Percentiles rank a stretch among this genome's conserved stretches.
Conservation (phyloP, 1,140 invertebrate genomes). For the Philopotamus ludificatus region DNA sequence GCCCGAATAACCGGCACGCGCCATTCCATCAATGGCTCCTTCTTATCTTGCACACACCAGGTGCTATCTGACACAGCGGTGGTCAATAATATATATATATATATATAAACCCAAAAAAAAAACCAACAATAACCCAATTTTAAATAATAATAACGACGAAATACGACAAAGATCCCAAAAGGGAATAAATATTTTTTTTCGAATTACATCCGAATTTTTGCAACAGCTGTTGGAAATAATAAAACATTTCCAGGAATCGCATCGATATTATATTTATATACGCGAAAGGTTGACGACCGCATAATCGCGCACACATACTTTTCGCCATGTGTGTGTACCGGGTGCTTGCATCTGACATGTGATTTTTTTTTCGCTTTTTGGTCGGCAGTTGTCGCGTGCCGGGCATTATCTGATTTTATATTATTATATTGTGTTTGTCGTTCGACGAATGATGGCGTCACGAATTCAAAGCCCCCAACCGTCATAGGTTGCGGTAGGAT, state of each 20-base stretch:
- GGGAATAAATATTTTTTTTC: background rate
- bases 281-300: slow-evolving; percentile 22
- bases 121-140: too few relatives aligned
- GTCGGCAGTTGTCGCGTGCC: slow-evolving; percentile 31
- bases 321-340: slow-evolving; percentile 11
- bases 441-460: background rate
- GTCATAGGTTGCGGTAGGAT: too few relatives aligned
- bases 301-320: slow-evolving; percentile 12
- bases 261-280: background rate
- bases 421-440: slow-evolving; percentile 18
- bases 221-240: background rate
- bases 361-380: slow-evolving; percentile 21
- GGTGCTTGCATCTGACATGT: slow-evolving; percentile 18
- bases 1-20: slow-evolving; percentile 19
- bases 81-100: too few relatives aligned
- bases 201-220: background rate
- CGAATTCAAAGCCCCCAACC: background rate
- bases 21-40: slow-evolving; percentile 16
- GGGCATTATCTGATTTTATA: slow-evolving; percentile 30
- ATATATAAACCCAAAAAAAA: background rate
- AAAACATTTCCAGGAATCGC: background rate
- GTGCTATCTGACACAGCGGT: slow-evolving; percentile 16
- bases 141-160: background rate
- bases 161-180: background rate
- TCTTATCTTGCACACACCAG: slow-evolving; percentile 23